Conservation (phyloP, 1,140 invertebrate genomes). For the Acyrthosiphon pisum region DNA sequence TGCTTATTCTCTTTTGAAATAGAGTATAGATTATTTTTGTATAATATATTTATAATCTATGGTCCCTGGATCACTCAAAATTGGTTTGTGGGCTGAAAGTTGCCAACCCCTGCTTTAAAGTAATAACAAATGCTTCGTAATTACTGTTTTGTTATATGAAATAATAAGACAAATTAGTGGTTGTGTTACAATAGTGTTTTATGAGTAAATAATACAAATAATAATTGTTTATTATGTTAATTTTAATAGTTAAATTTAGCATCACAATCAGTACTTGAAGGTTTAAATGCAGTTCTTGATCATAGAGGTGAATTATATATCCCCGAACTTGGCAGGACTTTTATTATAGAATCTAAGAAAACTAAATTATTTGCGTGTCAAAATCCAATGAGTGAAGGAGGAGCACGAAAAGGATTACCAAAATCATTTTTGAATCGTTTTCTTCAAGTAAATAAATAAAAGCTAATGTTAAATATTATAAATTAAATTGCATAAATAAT, state of each 20-base stretch:
- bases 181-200: background rate
- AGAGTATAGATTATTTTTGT: no score
- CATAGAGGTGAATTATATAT: constrained; percentile 96
- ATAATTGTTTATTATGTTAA: background rate
- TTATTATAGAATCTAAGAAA: constrained; percentile 72
- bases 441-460: constrained; percentile 74
- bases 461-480: background rate
- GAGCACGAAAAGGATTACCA: constrained; percentile 92
- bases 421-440: constrained; percentile 98
- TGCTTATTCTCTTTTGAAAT: no score
- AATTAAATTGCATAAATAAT: background rate
- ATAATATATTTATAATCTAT: no score
- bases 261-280: constrained; percentile 97
- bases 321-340: constrained; percentile 90
- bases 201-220: background rate
- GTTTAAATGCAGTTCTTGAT: constrained; percentile 97
- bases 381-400: constrained; percentile 96
- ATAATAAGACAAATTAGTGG: background rate
- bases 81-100: background rate
- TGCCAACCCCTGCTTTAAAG: background rate
- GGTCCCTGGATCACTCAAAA: background rate
- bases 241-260: constrained; percentile 85
- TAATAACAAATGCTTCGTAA: background rate
- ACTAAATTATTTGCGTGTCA: constrained; percentile 97
- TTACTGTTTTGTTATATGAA: no score